Conservation (phyloP, 2,888 invertebrate genomes). For the Eupeodes latifasciatus region DNA sequence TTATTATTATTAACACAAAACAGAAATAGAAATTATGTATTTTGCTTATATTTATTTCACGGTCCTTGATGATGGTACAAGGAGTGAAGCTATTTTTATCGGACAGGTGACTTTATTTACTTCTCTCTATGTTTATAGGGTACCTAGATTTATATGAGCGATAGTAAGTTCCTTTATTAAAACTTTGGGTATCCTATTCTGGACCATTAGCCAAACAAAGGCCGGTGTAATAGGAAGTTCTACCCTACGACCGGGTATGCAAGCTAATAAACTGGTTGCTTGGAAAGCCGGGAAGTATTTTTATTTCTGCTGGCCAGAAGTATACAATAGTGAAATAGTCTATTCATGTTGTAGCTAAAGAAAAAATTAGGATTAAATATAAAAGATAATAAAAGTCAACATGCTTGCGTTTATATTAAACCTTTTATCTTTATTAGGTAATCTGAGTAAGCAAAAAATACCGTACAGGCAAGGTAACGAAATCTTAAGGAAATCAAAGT, state of each 20-base stretch:
- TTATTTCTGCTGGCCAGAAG: background rate
- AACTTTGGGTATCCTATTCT: background rate
- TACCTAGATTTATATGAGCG: background rate
- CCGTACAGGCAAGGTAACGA: too few relatives aligned
- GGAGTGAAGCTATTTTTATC: background rate
- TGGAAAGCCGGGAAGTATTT: background rate
- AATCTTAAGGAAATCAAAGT: background rate
- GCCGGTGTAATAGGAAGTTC: background rate
- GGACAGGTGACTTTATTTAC: background rate
- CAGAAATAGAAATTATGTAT: background rate
- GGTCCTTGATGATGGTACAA: background rate
- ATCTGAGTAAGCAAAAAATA: background rate
- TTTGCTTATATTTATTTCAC: background rate
- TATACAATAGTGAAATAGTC: background rate
- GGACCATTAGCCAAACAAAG: background rate
- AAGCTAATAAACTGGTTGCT: background rate
- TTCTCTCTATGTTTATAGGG: background rate
- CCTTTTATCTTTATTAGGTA: constrained; percentile 22
- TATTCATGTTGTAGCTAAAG: background rate
- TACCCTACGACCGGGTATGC: background rate
- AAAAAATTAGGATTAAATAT: background rate
- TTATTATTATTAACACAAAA: background rate
- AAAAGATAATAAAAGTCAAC: background rate
- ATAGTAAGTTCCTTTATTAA: background rate
- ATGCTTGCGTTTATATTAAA: constrained; percentile 1